Evolutionary conservation across 2,797 vertebrate genomes (phyloP).

Genomic region (Acestrorhynchus altus): DNA sequence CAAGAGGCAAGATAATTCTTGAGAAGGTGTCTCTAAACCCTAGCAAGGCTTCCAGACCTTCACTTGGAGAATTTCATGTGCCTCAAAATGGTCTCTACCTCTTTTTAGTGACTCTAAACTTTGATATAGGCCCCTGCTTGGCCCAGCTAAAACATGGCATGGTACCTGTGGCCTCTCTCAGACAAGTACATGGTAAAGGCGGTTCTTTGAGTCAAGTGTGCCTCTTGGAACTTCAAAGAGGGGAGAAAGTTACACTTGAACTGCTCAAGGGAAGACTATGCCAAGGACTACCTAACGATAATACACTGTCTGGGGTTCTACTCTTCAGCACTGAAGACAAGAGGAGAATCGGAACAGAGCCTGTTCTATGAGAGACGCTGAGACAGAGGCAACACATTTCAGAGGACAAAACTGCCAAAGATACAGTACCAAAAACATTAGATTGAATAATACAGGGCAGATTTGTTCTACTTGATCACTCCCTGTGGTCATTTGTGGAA

Average conservation of each 20-base stretch:
- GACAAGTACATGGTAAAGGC: conserved; percentile 5
- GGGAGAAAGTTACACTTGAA: conserved; percentile 54
- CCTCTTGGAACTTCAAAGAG: conserved; percentile 38
- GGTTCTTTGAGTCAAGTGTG: conserved; percentile 1
- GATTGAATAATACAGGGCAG: background rate
- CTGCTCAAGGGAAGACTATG: conserved; percentile 59
- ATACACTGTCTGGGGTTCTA: conserved; percentile 77
- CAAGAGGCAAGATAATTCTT: background rate
- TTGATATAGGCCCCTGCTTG: conserved; percentile 71
- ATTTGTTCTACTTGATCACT: background rate
- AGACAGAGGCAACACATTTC: background rate
- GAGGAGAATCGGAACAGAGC: conserved; percentile 19
- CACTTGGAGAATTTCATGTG: conserved; percentile 73
- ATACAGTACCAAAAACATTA: background rate
- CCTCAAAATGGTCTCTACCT: conserved; percentile 78
- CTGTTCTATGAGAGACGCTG: background rate
- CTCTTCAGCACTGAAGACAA: conserved; percentile 66
- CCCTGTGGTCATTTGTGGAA: conserved; percentile 12
- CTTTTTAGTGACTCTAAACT: conserved; percentile 74
- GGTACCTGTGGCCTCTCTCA: conserved; percentile 24
- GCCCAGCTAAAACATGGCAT: background rate
- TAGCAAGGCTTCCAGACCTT: conserved; percentile 14
- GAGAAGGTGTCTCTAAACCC: conserved; percentile 24
- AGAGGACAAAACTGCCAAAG: background rate
- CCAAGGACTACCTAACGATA: conserved; percentile 77